Evolutionary conservation across 2,113 vertebrate genomes (phyloP).

Genomic region (Actenoides lindsayi): DNA sequence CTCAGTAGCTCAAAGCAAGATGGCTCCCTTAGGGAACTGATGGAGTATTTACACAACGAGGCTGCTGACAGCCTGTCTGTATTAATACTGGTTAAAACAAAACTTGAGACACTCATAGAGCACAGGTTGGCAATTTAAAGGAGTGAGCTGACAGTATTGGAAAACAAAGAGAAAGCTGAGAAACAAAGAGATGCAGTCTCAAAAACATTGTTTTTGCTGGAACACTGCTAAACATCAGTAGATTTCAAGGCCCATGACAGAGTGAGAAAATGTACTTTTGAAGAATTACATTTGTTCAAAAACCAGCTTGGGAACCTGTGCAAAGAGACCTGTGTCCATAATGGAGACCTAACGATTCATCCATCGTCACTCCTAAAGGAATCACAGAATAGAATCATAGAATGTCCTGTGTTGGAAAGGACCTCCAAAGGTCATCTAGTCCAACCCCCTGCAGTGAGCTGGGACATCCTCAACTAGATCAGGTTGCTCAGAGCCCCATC

Average conservation of each 20-base stretch:
- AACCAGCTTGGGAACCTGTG: background rate
- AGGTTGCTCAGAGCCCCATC: too few relatives aligned
- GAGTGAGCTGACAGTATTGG: background rate
- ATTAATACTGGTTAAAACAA: constrained; percentile 45
- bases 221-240: background rate
- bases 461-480: too few relatives aligned
- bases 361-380: background rate
- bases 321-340: background rate
- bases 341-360: background rate
- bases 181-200: background rate
- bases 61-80: constrained; percentile 15
- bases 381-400: too few relatives aligned
- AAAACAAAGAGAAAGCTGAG: background rate
- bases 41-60: background rate
- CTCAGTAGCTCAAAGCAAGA: constrained; percentile 48
- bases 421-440: too few relatives aligned
- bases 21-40: background rate
- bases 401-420: too few relatives aligned
- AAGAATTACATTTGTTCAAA: background rate
- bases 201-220: background rate
- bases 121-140: constrained; percentile 33
- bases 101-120: constrained; percentile 15
- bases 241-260: background rate
- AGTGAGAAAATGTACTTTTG: constrained; percentile 1
- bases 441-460: too few relatives aligned